These are phyloP conservation scores for Catocala nupta DNA, from an alignment of 2,888 invertebrate genomes.

Conservation along the genomic window DNA sequence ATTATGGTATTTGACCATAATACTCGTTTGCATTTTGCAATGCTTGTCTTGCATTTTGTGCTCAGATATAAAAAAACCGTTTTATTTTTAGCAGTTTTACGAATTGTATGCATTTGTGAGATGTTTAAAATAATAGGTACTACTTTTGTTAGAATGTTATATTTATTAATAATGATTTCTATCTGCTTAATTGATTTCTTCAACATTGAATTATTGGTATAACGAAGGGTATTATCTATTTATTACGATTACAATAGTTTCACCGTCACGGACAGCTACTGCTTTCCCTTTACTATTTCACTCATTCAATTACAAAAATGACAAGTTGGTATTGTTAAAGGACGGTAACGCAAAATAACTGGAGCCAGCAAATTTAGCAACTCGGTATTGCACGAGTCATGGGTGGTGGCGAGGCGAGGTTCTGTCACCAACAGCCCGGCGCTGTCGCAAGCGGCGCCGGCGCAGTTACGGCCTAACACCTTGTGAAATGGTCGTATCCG, in stretches of 20 bases:
- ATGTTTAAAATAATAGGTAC: too few relatives aligned
- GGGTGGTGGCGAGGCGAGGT: slow-evolving; percentile 55
- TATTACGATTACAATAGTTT: slow-evolving; percentile 47
- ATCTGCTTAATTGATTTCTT: too few relatives aligned
- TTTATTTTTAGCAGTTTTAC: too few relatives aligned
- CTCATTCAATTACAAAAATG: slow-evolving; percentile 70
- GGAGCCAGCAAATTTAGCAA: slow-evolving; percentile 77
- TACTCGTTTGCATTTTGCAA: too few relatives aligned
- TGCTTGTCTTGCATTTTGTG: too few relatives aligned
- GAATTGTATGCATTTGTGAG: too few relatives aligned
- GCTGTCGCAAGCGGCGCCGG: slow-evolving; percentile 74
- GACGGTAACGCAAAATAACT: slow-evolving; percentile 71
- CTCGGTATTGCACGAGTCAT: slow-evolving; percentile 72
- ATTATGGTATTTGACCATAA: too few relatives aligned
- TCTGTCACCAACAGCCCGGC: slow-evolving; percentile 56
- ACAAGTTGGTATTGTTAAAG: slow-evolving; percentile 63
- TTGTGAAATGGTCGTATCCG: slow-evolving; percentile 86
- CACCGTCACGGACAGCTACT: slow-evolving; percentile 56
- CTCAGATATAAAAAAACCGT: too few relatives aligned
- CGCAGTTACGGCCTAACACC: slow-evolving; percentile 78
- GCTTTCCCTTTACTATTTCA: slow-evolving; percentile 63
- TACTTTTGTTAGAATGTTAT: too few relatives aligned
- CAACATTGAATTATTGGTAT: slow-evolving; percentile 8
- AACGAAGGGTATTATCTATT: slow-evolving; percentile 24
- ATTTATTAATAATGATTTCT: too few relatives aligned